Conservation (phyloP, 2,113 vertebrate genomes). For the Menura novaehollandiae region DNA sequence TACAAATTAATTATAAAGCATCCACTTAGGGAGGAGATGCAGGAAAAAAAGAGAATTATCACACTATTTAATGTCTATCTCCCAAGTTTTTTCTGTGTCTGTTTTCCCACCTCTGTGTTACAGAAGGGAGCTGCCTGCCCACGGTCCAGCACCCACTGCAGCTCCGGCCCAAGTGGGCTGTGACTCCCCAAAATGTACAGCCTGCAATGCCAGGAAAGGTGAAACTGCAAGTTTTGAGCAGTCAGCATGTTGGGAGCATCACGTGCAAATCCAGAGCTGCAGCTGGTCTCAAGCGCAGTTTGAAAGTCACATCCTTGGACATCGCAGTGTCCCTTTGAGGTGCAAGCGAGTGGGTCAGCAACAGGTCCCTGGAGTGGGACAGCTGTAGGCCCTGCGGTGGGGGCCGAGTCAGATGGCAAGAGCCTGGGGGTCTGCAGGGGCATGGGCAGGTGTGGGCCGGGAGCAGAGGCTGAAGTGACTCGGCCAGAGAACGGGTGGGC, state of each 20-base stretch:
- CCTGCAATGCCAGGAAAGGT: background rate
- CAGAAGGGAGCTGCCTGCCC: background rate
- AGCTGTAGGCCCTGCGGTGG: fast-evolving
- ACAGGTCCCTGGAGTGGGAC: background rate
- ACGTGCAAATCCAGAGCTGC: background rate
- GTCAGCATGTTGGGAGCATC: background rate
- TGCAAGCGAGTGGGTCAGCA: fast-evolving
- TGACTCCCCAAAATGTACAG: background rate
- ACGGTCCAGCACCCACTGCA: background rate
- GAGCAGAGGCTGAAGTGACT: too few relatives aligned
- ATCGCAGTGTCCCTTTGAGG: fast-evolving
- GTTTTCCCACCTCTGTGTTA: background rate
- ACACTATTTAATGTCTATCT: background rate
- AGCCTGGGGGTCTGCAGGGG: background rate
- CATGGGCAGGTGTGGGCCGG: fast-evolving
- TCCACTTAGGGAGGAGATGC: background rate
- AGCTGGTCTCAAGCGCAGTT: fast-evolving
- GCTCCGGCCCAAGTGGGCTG: background rate
- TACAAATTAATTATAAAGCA: constrained; percentile 28
- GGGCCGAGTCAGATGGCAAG: fast-evolving
- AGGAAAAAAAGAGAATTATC: background rate
- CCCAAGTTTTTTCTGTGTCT: background rate
- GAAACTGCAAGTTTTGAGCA: background rate
- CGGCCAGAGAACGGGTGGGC: fast-evolving
- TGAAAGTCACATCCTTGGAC: fast-evolving